These are phyloP conservation scores for Tenthredo amoena DNA, from an alignment of 2,888 invertebrate species.

Conservation along the genomic window DNA sequence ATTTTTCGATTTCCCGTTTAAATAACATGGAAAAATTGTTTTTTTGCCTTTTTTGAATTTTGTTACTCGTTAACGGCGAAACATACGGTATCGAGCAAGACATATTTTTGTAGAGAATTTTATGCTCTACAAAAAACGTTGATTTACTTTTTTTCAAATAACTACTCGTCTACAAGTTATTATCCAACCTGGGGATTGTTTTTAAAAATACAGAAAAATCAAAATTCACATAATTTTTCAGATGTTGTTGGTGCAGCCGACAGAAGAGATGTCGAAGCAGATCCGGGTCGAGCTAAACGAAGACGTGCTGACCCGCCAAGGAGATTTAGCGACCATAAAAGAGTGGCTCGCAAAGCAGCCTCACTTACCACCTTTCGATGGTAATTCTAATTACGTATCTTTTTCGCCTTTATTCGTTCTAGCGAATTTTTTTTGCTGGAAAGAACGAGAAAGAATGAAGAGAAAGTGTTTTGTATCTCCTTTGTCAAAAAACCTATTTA, in stretches of 20 bases:
- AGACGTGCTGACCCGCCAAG: slow-evolving; percentile 80
- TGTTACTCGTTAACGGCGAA: too few species aligned
- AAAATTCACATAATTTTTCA: slow-evolving; percentile 54
- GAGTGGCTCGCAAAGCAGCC: slow-evolving; percentile 85
- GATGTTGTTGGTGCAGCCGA: slow-evolving; percentile 84
- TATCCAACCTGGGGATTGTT: too few species aligned
- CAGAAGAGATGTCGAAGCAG: slow-evolving; percentile 84
- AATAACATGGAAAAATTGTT: too few species aligned
- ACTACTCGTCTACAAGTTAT: too few species aligned
- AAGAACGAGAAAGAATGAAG: background rate
- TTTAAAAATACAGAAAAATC: background rate
- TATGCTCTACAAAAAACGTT: too few species aligned
- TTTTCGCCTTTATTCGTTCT: slow-evolving; percentile 7
- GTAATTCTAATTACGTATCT: slow-evolving; percentile 66
- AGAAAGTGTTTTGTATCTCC: background rate
- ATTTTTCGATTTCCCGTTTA: too few species aligned
- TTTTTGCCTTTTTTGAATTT: too few species aligned
- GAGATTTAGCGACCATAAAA: slow-evolving; percentile 81
- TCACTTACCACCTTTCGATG: slow-evolving; percentile 80
- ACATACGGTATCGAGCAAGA: too few species aligned
- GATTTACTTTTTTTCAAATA: too few species aligned
- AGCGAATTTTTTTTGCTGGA: background rate
- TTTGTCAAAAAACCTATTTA: background rate
- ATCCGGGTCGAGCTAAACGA: slow-evolving; percentile 87
- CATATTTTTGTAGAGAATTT: too few species aligned